Base-by-base conservation (phyloP, 1,140 invertebrate genomes). In the Anagrus nilaparvatae region DNA sequence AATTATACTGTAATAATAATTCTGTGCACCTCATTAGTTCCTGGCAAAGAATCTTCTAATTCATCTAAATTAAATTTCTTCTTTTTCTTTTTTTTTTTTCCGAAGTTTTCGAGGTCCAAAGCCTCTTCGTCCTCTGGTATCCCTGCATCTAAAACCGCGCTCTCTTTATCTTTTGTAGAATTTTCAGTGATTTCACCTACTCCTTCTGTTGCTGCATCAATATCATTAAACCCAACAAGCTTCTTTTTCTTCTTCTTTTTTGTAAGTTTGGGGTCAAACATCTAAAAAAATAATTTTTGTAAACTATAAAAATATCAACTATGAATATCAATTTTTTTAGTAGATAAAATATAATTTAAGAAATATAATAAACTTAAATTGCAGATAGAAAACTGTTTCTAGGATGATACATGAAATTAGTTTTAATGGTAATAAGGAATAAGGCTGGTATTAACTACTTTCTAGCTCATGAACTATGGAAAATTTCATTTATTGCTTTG, bases 231-330 rank as follows among this genome's bases (percentile, higher is more conserved):
- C 14, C 82, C 79, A 50, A 80, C 89, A 81, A 92, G 94, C 81
- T 93, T 94, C 81, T 93, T 94, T 67, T 94, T 95, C 67, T 95
- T 95, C 67, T 95, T 97, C 63, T 93, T 93, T 67, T 88, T 90
- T 61, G 85, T 85, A 41, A 91, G 65, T 50, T 79, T 79, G 16
- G 87, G 82, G 73, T 91, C 87, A 70, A 90, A 89, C 50, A 83
- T 78, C 81, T 85, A 31, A 40, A 44, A 42, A 29, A 20, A 21
- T 21, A n/a, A n/a, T n/a, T n/a, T n/a, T n/a, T n/a, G n/a, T n/a
- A n/a, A n/a, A n/a, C n/a, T n/a, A n/a, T n/a, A n/a, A n/a, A n/a
- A n/a, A n/a, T n/a, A n/a, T n/a, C n/a, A n/a, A n/a, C n/a, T n/a
- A n/a, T n/a, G n/a, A n/a, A n/a, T n/a, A n/a, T n/a, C n/a, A n/a